Percentiles rank a stretch among this genome's conserved stretches.
phyloP scores from a whole-genome alignment of 2,113 vertebrate genomes.

The Labeo rohita region DNA sequence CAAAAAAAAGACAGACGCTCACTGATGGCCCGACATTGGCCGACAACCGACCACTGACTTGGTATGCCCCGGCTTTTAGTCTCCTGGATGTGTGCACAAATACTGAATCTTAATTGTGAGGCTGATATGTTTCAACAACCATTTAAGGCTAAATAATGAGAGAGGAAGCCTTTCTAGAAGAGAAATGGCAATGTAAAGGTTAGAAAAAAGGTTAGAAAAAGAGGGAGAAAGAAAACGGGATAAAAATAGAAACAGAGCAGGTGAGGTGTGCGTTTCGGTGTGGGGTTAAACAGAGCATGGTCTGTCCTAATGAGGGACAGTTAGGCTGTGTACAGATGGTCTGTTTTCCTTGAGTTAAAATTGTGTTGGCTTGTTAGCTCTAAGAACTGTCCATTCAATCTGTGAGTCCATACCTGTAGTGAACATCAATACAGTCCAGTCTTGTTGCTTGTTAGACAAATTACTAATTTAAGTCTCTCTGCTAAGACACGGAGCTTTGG shows the following conservation, averaged over 20 bases:
- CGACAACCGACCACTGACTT: too few relatives aligned
- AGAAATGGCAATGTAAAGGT: background rate
- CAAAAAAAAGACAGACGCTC: too few relatives aligned
- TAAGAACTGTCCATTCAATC: background rate
- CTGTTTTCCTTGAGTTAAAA: background rate
- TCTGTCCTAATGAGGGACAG: slow-evolving; percentile 64
- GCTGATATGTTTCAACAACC: background rate
- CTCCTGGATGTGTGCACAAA: background rate
- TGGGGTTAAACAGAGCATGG: slow-evolving; percentile 72
- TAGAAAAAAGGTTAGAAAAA: background rate
- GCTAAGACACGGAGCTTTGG: background rate
- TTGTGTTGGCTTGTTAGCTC: background rate
- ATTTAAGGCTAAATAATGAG: background rate
- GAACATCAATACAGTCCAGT: background rate
- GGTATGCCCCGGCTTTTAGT: background rate
- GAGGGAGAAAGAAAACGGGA: background rate
- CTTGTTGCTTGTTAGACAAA: slow-evolving; percentile 9
- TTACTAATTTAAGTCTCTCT: background rate
- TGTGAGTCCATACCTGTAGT: slow-evolving; percentile 17
- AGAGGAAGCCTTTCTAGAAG: background rate
- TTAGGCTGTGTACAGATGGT: slow-evolving; percentile 59
- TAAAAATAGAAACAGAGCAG: slow-evolving; percentile 17
- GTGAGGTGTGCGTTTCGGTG: slow-evolving; percentile 56
- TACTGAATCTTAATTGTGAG: background rate
- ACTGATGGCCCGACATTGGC: too few relatives aligned